Evolutionary conservation across 2,113 vertebrate species (phyloP).

Genomic region (Scophthalmus maximus): DNA sequence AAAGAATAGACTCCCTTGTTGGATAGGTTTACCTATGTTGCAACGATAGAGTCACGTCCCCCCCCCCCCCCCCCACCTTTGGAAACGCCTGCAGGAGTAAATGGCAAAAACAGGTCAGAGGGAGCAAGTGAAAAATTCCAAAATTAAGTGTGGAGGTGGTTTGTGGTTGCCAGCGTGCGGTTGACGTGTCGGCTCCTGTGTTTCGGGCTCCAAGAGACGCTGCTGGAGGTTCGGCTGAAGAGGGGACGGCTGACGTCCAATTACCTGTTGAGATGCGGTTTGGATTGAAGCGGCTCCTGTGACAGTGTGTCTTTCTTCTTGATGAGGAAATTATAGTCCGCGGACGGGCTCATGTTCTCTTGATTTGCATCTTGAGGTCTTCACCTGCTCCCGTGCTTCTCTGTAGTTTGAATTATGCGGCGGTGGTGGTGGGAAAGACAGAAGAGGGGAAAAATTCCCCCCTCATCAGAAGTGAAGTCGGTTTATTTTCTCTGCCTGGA

Average conservation of each 20-base stretch:
- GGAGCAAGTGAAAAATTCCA: slow-evolving; percentile 60
- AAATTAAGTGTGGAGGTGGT: slow-evolving; percentile 56
- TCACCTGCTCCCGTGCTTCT: slow-evolving; percentile 64
- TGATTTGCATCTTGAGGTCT: slow-evolving; percentile 69
- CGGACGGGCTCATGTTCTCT: slow-evolving; percentile 52
- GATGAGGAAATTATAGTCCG: slow-evolving; percentile 75
- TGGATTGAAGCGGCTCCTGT: slow-evolving; percentile 61
- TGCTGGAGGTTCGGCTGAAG: slow-evolving; percentile 50
- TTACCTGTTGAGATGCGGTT: slow-evolving; percentile 76
- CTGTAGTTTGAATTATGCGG: slow-evolving; percentile 51
- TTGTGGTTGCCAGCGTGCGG: slow-evolving; percentile 42
- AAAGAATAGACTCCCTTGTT: slow-evolving; percentile 80
- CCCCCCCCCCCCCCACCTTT: slow-evolving; percentile 59
- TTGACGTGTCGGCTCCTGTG: slow-evolving; percentile 69
- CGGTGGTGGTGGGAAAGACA: not conserved
- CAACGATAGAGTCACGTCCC: slow-evolving; percentile 45
- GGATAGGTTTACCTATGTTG: slow-evolving; percentile 74
- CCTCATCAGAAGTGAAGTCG: slow-evolving; percentile 50
- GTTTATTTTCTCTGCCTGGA: slow-evolving; percentile 65
- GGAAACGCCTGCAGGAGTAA: slow-evolving; percentile 60
- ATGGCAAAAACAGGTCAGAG: slow-evolving; percentile 70
- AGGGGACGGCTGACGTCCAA: slow-evolving; percentile 64
- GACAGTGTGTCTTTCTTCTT: slow-evolving; percentile 64
- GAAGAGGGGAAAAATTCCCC: slow-evolving; percentile 18
- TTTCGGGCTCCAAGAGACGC: slow-evolving; percentile 36